Evolutionary conservation across 2,888 invertebrate species (phyloP), one percentile per base, ranked within the genome.

Genomic region (Eucriotettix oculatus): DNA sequence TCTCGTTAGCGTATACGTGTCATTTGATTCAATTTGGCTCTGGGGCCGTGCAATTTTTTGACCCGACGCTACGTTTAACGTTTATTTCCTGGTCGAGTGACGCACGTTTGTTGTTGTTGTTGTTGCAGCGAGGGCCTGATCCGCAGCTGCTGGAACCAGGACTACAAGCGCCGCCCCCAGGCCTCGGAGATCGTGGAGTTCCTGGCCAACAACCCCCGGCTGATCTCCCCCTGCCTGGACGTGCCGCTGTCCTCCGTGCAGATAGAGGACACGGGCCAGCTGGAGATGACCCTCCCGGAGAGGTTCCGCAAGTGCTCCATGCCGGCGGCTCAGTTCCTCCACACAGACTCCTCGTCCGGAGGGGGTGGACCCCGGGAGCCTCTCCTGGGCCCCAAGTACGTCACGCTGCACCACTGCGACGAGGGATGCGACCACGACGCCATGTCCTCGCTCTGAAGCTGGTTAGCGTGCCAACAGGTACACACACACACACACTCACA

Each of bases 111-210:
- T n/a, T n/a, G n/a, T n/a, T n/a, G n/a, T n/a, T n/a, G n/a, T 29
- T 29, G 29, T 72, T 74, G 16, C 78, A 89, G 89, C 66, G 84
- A 84, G 71, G 80, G 78, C 54, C 75, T 93, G 60, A 81, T 94
- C 67, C 81, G 81, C 68, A 82, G 85, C 42, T 93, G 93, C 72
- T 92, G 93, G 90, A 80, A 81, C 64, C 77, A 76, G 62, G 85
- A 87, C 59, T 75, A 81, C 42, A 79, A 80, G 63, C 79, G 81
- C 66, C 82, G 94, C 17, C 90, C 90, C 7, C 78, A 82, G 2
- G 87, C 91, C 0, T 79, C 83, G 0, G 87, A 87, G 73, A 84
- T 94, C 61, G 87, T 89, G 1, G 90, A 90, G 63, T 85, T 86
- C 69, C 78, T 94, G 62, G 86, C 86, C 3, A 86, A 83, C 67